Evolutionary conservation across 2,797 vertebrate species (phyloP), one percentile per base, ranked within the genome.

Genomic region (Microtus californicus): DNA sequence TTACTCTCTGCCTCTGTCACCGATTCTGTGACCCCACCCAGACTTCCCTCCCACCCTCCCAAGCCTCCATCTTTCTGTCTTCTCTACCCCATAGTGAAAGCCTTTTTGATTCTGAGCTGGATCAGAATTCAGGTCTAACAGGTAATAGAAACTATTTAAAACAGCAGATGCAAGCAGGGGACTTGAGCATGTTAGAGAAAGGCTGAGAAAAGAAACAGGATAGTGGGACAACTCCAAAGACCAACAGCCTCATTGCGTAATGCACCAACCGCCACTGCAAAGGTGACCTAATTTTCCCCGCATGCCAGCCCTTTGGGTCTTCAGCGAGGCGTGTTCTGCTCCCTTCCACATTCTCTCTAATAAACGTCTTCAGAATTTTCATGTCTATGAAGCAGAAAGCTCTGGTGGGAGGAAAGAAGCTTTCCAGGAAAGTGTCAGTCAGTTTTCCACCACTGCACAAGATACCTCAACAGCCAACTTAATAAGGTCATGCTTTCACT

Each of bases 81-180:
- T 80, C 65, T 80, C 54, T 48, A 40, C 40, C 14, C 25, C 63
- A 54, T 5, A 61, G 7, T n/a, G 65, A 85, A 89, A 48, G 3
- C 76, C 31, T 80, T 87, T 74, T 69, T 81, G 45, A 48, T 45
- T 80, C 45, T 65, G 45, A 80, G 19, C 29, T 78, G 43, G 37
- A 65, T 63, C 54, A 86, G 4, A 59, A 59, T 89, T 15, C 34
- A n/a, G 40, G n/a, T 92, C 19, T 40, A 79, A 86, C 48, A 89
- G 48, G 45, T 51, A 80, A 80, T 25, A 73, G 89, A 79, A 94
- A 76, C 25, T 48, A 61, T 86, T 92, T 61, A 25, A 89, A 87
- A 76, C 37, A 77, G 40, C 34, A 54, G 0, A 13, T 86, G 23
- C 15, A 6, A 25, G 56, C 34, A 43, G 48, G 56, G 34, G 54